Evolutionary conservation across 1,140 invertebrate species (phyloP).

Genomic region (Orius laevigatus): DNA sequence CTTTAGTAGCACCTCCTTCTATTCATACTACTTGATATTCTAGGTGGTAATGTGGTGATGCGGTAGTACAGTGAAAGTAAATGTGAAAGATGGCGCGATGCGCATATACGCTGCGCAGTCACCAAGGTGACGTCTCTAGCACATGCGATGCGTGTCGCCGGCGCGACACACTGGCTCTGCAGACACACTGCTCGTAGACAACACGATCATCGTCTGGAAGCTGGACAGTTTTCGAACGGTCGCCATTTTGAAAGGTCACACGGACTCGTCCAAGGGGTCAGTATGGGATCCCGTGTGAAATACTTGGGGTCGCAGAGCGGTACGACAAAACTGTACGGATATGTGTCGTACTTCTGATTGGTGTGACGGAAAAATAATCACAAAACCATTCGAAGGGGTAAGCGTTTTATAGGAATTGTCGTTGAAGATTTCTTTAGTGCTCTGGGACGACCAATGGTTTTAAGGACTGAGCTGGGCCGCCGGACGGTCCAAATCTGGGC

Average conservation of each 20-base stretch:
- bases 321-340: constrained; percentile 84
- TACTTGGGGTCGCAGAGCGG: constrained; percentile 93
- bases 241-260: constrained; percentile 71
- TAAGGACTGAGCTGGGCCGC: constrained; percentile 90
- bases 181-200: too few species aligned
- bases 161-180: constrained; percentile 85
- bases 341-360: constrained; percentile 91
- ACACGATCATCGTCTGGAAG: constrained; percentile 92
- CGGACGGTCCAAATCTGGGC: constrained; percentile 90
- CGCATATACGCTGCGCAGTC: constrained; percentile 68
- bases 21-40: neutral
- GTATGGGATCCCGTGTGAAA: constrained; percentile 96
- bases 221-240: constrained; percentile 71
- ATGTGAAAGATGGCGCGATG: constrained; percentile 90
- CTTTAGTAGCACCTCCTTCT: too few species aligned
- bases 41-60: constrained; percentile 40
- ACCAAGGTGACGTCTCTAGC: constrained; percentile 82
- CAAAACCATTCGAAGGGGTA: constrained; percentile 79
- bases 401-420: too few species aligned
- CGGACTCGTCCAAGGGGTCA: constrained; percentile 90
- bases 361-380: constrained; percentile 67
- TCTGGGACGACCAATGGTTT: constrained; percentile 84
- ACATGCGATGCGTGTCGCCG: constrained; percentile 91
- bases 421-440: constrained; percentile 40
- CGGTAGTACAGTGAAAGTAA: constrained; percentile 48